Evolutionary conservation across 2,888 invertebrate genomes (phyloP).

Genomic region (Protophormia terraenovae): DNA sequence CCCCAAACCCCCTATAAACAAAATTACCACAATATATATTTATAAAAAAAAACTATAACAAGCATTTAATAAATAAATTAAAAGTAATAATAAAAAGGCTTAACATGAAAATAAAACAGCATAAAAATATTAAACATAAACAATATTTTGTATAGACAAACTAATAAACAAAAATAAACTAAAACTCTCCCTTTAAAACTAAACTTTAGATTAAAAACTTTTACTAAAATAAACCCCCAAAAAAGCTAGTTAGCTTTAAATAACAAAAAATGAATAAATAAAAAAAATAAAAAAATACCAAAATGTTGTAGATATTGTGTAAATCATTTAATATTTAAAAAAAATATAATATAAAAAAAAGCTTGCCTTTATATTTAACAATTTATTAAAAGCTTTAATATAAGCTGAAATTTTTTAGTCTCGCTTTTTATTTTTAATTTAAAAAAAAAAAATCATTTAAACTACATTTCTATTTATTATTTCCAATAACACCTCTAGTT

Average conservation of each 20-base stretch:
- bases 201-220: slow-evolving; percentile 9
- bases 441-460: no score
- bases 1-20: not conserved
- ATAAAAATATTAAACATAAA: not conserved
- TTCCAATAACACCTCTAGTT: slow-evolving; percentile 6
- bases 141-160: slow-evolving; percentile 26
- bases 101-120: slow-evolving; percentile 25
- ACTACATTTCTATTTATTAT: not conserved
- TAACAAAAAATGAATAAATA: not conserved
- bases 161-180: no score
- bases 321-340: slow-evolving; percentile 8
- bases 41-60: slow-evolving; percentile 13
- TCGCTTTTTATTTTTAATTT: slow-evolving; percentile 23
- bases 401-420: slow-evolving; percentile 13
- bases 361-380: slow-evolving; percentile 37
- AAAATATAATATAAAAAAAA: not conserved
- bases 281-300: not conserved
- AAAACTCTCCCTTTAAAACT: not conserved
- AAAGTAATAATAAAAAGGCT: slow-evolving; percentile 52
- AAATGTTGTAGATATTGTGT: slow-evolving; percentile 51
- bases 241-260: not conserved
- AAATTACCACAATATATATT: slow-evolving; percentile 10
- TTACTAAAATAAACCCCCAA: not conserved
- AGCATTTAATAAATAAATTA: slow-evolving; percentile 53
- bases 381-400: not conserved